A percentile compares a stretch with the other conserved stretches of the same genome.
Conservation (phyloP, 2,797 vertebrate genomes). For the Merluccius polli region DNA sequence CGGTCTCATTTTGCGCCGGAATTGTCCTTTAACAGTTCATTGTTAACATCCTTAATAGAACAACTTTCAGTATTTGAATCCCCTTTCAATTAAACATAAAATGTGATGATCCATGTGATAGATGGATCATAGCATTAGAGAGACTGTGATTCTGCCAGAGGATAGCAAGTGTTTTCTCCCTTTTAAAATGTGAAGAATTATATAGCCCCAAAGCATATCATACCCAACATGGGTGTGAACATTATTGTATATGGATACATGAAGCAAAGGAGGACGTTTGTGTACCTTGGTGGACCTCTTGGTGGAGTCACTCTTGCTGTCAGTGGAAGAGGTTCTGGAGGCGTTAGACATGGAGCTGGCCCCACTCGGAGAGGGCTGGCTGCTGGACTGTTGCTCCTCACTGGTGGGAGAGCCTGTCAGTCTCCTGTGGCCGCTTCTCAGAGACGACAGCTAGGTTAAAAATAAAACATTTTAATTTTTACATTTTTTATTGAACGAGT, state of each 20-base stretch:
- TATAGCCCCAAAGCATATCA: background rate
- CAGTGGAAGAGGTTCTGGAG: constrained; percentile 86
- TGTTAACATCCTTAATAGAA: too few relatives aligned
- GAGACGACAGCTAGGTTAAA: constrained; percentile 83
- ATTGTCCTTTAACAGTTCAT: too few relatives aligned
- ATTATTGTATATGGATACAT: background rate
- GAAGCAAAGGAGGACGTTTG: background rate
- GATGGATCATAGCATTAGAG: too few relatives aligned
- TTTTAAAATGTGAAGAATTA: background rate
- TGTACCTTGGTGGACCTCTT: constrained; percentile 88
- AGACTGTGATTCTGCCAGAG: too few relatives aligned
- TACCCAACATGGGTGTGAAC: background rate
- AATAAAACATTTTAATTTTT: background rate
- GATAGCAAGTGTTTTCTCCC: too few relatives aligned
- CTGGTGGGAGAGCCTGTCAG: constrained; percentile 86
- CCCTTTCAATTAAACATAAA: too few relatives aligned
- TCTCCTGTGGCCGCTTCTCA: constrained; percentile 95
- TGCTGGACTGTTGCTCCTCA: constrained; percentile 86
- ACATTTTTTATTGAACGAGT: too few relatives aligned
- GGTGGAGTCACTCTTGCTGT: constrained; percentile 84
- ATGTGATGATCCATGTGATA: too few relatives aligned
- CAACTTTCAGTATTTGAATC: too few relatives aligned
- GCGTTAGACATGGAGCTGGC: constrained; percentile 81
- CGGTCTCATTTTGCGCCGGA: too few relatives aligned
- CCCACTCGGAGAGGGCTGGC: constrained; percentile 82